Percentiles rank a stretch among this genome's conserved stretches.
These are phyloP conservation scores for Sweltsa coloradensis DNA, from an alignment of 1,140 invertebrate genomes.

Conservation along the genomic window DNA sequence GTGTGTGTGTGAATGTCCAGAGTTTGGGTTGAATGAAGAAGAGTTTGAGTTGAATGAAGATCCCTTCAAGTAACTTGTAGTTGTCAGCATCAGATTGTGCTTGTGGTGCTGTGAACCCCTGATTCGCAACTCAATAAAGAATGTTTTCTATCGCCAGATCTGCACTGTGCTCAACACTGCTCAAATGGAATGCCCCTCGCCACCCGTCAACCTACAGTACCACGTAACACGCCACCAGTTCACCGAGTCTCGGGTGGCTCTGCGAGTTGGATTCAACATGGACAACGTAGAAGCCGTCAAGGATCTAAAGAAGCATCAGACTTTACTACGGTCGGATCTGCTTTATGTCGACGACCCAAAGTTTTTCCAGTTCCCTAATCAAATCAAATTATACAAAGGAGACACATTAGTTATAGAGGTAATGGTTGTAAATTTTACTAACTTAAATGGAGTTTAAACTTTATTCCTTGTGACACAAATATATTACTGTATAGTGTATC, in stretches of 20 bases:
- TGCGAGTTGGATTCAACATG: constrained; percentile 87
- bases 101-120: too few relatives aligned
- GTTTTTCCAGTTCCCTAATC: constrained; percentile 74
- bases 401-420: constrained; percentile 90
- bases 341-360: constrained; percentile 87
- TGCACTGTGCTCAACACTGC: constrained; percentile 79
- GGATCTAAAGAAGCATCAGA: constrained; percentile 78
- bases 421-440: too few relatives aligned
- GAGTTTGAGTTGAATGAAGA: too few relatives aligned
- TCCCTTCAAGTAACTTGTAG: too few relatives aligned
- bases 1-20: too few relatives aligned
- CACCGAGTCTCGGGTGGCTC: constrained; percentile 43
- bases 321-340: constrained; percentile 62
- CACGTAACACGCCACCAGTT: constrained; percentile 5
- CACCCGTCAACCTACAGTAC: constrained; percentile 53
- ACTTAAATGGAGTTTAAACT: too few relatives aligned
- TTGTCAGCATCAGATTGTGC: too few relatives aligned
- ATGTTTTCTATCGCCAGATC: constrained; percentile 25
- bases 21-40: too few relatives aligned
- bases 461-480: too few relatives aligned
- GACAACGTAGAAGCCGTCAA: constrained; percentile 82
- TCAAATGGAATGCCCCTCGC: constrained; percentile 91
- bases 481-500: too few relatives aligned
- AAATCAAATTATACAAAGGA: constrained; percentile 82
- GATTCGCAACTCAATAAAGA: too few relatives aligned